These are phyloP conservation scores for Connochaetes taurinus DNA, from an alignment of 2,113 vertebrate genomes.

Conservation along the genomic window DNA sequence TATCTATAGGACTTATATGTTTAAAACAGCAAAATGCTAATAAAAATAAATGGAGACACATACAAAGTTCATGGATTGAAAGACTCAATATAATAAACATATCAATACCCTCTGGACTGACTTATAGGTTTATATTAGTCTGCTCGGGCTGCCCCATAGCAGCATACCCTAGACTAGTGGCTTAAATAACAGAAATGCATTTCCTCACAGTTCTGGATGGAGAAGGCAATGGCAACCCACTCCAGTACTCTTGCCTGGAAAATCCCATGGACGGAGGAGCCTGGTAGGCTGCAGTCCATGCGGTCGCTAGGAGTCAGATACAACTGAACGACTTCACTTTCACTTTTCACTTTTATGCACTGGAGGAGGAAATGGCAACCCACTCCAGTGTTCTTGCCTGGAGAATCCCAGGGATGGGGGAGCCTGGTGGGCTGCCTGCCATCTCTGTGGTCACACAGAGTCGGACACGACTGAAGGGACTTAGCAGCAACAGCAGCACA, in stretches of 20 bases:
- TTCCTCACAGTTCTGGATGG: neutral
- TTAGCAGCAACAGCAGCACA: neutral
- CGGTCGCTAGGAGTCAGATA: too few relatives aligned
- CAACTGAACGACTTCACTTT: too few relatives aligned
- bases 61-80: neutral
- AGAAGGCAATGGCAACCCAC: too few relatives aligned
- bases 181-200: neutral
- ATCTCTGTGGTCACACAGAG: too few relatives aligned
- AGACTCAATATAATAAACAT: neutral
- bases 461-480: rapidly evolving
- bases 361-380: too few relatives aligned
- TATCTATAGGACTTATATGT: neutral
- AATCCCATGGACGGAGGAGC: too few relatives aligned
- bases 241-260: too few relatives aligned
- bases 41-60: neutral
- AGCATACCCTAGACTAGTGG: neutral
- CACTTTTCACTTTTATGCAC: too few relatives aligned
- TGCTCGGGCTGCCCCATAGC: neutral
- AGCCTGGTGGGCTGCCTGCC: too few relatives aligned
- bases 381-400: too few relatives aligned
- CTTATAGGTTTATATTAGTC: neutral
- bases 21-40: neutral
- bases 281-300: too few relatives aligned
- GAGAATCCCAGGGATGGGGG: too few relatives aligned
- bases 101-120: neutral